These are phyloP conservation scores for Galerucella calmariensis DNA, from an alignment of 2,888 invertebrate genomes.

Conservation along the genomic window DNA sequence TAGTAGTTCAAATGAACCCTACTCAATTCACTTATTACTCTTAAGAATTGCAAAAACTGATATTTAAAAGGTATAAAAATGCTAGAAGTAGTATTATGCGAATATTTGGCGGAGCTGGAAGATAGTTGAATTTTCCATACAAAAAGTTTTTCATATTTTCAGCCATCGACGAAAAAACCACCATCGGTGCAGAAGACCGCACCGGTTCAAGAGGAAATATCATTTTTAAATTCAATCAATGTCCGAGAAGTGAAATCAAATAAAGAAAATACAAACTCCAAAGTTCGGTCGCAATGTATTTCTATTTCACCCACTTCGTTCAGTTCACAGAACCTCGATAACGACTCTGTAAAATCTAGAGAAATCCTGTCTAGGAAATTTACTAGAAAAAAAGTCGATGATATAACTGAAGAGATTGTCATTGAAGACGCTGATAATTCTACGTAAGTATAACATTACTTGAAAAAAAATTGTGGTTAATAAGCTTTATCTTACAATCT, in stretches of 20 bases:
- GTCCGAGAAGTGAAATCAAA: slow-evolving; percentile 15
- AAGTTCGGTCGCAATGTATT: background rate
- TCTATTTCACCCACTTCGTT: background rate
- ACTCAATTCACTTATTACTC: too few relatives aligned
- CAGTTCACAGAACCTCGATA: slow-evolving; percentile 11
- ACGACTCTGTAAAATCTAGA: slow-evolving; percentile 22
- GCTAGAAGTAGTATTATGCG: too few relatives aligned
- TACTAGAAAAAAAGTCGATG: slow-evolving; percentile 20
- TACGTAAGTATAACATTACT: background rate
- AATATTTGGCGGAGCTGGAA: too few relatives aligned
- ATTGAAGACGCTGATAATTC: background rate
- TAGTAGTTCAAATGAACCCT: too few relatives aligned
- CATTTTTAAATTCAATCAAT: slow-evolving; percentile 40
- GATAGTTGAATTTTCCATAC: too few relatives aligned
- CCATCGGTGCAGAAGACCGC: background rate
- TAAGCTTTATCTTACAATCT: too few relatives aligned
- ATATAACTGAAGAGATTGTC: background rate
- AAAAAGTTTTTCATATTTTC: background rate
- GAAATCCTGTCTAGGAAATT: slow-evolving; percentile 24
- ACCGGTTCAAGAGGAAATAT: slow-evolving; percentile 3
- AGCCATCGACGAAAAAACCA: background rate
- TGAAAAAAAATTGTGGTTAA: too few relatives aligned
- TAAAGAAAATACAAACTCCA: slow-evolving; percentile 13
- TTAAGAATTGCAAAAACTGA: too few relatives aligned
- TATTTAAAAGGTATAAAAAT: too few relatives aligned